Percentiles rank a stretch among this genome's conserved stretches.
These are phyloP conservation scores for Drosophila gaucha DNA, from an alignment of 2,888 invertebrate genomes.

Conservation along the genomic window DNA sequence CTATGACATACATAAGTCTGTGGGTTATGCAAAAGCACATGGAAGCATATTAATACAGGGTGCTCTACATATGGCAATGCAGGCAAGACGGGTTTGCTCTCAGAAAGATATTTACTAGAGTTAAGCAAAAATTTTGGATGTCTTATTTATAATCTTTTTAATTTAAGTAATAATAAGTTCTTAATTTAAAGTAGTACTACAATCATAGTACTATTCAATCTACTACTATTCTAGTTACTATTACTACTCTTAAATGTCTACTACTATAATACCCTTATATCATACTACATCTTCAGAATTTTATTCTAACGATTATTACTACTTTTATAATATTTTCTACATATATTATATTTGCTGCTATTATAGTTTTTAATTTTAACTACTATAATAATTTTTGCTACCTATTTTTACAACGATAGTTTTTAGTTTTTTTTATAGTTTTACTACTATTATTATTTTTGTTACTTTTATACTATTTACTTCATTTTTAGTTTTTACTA, in stretches of 20 bases:
- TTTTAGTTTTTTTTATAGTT: neutral
- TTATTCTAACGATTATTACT: no score
- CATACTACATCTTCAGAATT: no score
- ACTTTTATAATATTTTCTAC: no score
- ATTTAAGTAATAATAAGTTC: neutral
- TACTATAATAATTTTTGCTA: neutral
- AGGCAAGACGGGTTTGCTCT: no score
- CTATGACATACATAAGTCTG: neutral
- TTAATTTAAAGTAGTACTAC: neutral
- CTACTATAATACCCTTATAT: no score
- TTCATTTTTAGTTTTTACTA: neutral
- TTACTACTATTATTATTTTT: neutral
- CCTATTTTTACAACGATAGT: no score
- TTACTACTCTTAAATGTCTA: no score
- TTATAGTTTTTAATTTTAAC: neutral
- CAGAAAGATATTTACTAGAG: neutral
- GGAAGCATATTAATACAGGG: slow-evolving; percentile 24
- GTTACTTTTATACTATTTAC: neutral
- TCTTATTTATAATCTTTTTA: neutral
- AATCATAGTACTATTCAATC: neutral
- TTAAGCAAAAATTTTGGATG: neutral
- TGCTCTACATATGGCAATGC: slow-evolving; percentile 2
- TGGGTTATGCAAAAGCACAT: slow-evolving; percentile 25
- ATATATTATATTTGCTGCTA: no score
- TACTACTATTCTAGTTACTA: neutral